These are phyloP conservation scores for Megamerina dolium DNA, from an alignment of 2,888 invertebrate genomes.

Conservation along the genomic window DNA sequence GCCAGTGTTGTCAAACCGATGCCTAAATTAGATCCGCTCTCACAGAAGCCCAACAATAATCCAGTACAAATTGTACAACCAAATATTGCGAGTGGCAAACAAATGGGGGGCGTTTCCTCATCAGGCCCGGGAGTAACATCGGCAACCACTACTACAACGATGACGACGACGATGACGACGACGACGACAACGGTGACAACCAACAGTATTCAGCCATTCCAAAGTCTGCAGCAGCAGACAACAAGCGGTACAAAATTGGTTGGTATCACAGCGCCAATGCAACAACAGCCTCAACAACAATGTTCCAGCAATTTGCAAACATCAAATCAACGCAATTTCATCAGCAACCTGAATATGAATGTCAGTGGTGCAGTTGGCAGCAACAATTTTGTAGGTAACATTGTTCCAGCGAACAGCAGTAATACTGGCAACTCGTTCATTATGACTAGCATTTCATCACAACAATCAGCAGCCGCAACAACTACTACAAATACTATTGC, in stretches of 20 bases:
- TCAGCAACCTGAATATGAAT: too few species aligned
- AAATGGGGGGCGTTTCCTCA: slow-evolving; percentile 30
- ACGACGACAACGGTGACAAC: slow-evolving; percentile 25
- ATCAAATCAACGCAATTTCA: background rate
- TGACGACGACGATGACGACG: too few species aligned
- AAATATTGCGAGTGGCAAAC: slow-evolving; percentile 43
- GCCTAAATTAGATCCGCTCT: slow-evolving; percentile 45
- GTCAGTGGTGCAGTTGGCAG: background rate
- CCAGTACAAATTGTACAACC: slow-evolving; percentile 48
- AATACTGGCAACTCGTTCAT: background rate
- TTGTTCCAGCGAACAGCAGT: slow-evolving; percentile 1
- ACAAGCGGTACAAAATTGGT: slow-evolving; percentile 44
- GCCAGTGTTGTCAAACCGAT: slow-evolving; percentile 46
- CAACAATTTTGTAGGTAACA: background rate
- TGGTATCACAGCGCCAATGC: slow-evolving; percentile 48
- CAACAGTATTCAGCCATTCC: slow-evolving; percentile 44
- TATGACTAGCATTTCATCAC: slow-evolving; percentile 10
- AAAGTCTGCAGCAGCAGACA: slow-evolving; percentile 36
- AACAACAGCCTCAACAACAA: slow-evolving; percentile 31
- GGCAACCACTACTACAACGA: slow-evolving; percentile 25
- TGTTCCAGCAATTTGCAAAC: slow-evolving; percentile 6
- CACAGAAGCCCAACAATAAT: slow-evolving; percentile 45
- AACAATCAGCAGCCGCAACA: background rate
- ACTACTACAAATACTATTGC: background rate
- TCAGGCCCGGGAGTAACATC: slow-evolving; percentile 28